A percentile compares a stretch with the other conserved stretches of the same genome.
Conservation (phyloP, 1,140 invertebrate species). For the Euwallacea similis region DNA sequence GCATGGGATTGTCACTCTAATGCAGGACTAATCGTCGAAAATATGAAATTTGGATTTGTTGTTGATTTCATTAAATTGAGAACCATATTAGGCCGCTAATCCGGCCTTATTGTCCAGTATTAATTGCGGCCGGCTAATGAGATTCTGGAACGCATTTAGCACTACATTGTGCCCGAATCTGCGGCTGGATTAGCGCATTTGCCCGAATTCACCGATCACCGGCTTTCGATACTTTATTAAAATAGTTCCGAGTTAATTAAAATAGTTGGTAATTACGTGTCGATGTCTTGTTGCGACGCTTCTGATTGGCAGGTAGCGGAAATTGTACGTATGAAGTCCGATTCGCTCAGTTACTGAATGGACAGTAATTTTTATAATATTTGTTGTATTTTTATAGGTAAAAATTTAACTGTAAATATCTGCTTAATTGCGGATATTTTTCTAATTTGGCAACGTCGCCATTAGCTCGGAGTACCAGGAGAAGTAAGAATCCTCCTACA, state of each 20-base stretch:
- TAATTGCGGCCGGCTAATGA: conserved; percentile 23
- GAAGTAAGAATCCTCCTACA: too few species aligned
- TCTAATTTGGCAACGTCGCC: too few species aligned
- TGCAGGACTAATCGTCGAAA: not conserved
- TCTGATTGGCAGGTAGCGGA: too few species aligned
- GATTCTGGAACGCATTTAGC: conserved; percentile 15
- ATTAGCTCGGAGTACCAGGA: too few species aligned
- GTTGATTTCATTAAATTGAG: not conserved
- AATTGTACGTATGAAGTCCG: too few species aligned
- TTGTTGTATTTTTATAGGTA: too few species aligned
- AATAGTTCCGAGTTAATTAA: conserved; percentile 3
- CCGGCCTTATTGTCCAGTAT: conserved; percentile 18
- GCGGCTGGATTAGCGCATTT: not conserved
- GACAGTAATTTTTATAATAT: too few species aligned
- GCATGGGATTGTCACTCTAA: not conserved
- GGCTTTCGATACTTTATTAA: not conserved
- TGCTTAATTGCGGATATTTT: too few species aligned
- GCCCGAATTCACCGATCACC: not conserved
- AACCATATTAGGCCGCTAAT: not conserved
- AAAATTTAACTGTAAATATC: too few species aligned
- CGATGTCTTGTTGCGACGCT: not conserved
- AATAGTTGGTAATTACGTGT: not conserved
- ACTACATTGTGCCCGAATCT: not conserved
- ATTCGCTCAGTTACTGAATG: too few species aligned
- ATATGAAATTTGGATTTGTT: not conserved